Evolutionary conservation across 2,888 invertebrate species (phyloP).

Genomic region (Troilus luridus): DNA sequence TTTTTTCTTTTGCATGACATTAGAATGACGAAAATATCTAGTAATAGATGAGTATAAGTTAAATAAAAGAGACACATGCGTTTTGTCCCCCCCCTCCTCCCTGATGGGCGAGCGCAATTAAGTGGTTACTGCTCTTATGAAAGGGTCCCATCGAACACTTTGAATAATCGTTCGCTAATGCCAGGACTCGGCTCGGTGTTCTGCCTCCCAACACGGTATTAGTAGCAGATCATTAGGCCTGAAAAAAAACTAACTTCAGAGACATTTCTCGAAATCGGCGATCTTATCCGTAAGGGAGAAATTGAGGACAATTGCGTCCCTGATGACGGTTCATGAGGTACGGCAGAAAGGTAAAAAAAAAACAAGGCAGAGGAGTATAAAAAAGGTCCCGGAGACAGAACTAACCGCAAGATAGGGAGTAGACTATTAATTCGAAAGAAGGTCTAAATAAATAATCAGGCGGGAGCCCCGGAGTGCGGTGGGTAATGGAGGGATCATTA

Average conservation of each 20-base stretch:
- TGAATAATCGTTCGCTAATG: constrained; percentile 40
- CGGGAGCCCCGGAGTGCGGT: neutral
- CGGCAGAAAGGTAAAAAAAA: neutral
- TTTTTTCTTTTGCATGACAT: neutral
- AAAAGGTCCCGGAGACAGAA: neutral
- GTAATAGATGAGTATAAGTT: neutral
- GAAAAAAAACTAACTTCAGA: neutral
- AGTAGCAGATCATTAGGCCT: constrained; percentile 29
- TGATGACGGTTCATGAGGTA: constrained; percentile 24
- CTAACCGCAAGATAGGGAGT: constrained; percentile 16
- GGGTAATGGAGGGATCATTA: constrained; percentile 29
- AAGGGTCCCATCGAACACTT: constrained; percentile 18
- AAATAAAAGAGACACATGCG: neutral
- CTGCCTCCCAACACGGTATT: constrained; percentile 3
- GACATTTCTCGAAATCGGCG: constrained; percentile 33
- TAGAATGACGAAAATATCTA: neutral
- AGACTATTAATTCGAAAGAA: constrained; percentile 27
- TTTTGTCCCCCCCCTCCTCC: neutral
- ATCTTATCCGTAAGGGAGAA: constrained; percentile 32
- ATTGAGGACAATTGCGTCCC: constrained; percentile 22
- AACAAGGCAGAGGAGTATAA: neutral
- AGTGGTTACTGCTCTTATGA: constrained; percentile 23
- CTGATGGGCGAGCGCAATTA: neutral
- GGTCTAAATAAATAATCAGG: constrained; percentile 32
- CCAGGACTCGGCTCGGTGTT: neutral